Base-by-base conservation (phyloP, 2,797 vertebrate species). In the Leptodactylus fallax region DNA sequence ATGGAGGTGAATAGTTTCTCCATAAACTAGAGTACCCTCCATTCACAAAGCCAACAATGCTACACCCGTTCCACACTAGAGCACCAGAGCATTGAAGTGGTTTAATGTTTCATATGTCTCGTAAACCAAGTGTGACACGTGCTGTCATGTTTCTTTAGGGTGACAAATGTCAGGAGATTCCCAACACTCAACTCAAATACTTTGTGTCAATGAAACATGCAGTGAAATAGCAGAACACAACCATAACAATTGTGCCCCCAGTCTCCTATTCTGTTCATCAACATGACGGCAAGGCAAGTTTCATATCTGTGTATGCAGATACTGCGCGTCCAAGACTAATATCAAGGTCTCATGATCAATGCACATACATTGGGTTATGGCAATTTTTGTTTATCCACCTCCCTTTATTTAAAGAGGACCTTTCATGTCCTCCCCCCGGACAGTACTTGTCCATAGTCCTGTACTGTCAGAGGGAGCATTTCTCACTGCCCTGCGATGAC, bases 101-200 rank as follows among this genome's bases (percentile, higher is more conserved):
- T 58, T 83, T 83, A 55, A 72, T 72, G 51, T 83, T 72, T 72
- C 81, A 56, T 72, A 58, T 83, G 81, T 72, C 81, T 83, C 72
- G 81, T 72, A 83, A 83, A 83, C 81, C 53, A 83, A 83, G 81
- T 83, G 81, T 83, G 81, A 83, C 65, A 83, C 4, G 67, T 83
- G 65, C 67, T 83, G 81, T 83, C 81, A 72, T 71, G 81, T 72
- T 72, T 58, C 67, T 83, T 72, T 72, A 72, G 49, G 51, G 69
- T 83, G 81, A 83, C 81, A 83, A 83, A 72, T 83, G 81, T 83
- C 81, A 47, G 47, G 69, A 85, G 83, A 61, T 77, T 74, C 71
- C 71, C 56, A 85, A 51, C 83, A 60, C 71, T 85, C 67, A 84
- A 45, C 67, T 58, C 56, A 77, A 85, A 85, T 85, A 63, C 36